phyloP scores from a whole-genome alignment of 1,140 invertebrate species.

The Trinorchestia longiramus region DNA sequence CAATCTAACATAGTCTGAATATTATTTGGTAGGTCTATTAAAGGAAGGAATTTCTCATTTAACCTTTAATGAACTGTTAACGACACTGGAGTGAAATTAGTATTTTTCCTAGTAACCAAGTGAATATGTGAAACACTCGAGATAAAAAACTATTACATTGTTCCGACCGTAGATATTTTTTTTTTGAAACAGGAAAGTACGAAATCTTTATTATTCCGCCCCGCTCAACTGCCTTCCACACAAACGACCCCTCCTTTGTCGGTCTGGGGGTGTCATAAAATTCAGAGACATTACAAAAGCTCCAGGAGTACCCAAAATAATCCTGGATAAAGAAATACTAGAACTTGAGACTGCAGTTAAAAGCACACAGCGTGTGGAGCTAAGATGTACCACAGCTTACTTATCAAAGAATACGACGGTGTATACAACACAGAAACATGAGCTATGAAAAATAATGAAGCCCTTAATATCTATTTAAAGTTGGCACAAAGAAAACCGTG shows the following conservation, averaged over 20 bases:
- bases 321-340: not conserved
- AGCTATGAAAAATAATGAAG: slow-evolving; percentile 54
- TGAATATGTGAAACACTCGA: not conserved
- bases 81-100: not conserved
- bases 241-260: not conserved
- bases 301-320: not conserved
- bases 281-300: not conserved
- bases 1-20: too few species aligned
- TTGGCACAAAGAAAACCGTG: slow-evolving; percentile 47
- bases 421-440: slow-evolving; percentile 53
- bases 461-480: slow-evolving; percentile 43
- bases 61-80: not conserved
- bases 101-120: not conserved
- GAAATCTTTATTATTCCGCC: not conserved
- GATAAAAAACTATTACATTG: not conserved
- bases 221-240: not conserved
- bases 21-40: too few species aligned
- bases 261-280: not conserved
- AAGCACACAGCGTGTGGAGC: slow-evolving; percentile 18
- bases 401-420: slow-evolving; percentile 49
- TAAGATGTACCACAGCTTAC: not conserved
- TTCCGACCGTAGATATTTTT: not conserved
- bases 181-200: not conserved
- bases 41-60: not conserved
- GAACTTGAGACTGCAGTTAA: not conserved